Conservation (phyloP, 2,113 vertebrate genomes). For the Oreochromis spilurus region DNA sequence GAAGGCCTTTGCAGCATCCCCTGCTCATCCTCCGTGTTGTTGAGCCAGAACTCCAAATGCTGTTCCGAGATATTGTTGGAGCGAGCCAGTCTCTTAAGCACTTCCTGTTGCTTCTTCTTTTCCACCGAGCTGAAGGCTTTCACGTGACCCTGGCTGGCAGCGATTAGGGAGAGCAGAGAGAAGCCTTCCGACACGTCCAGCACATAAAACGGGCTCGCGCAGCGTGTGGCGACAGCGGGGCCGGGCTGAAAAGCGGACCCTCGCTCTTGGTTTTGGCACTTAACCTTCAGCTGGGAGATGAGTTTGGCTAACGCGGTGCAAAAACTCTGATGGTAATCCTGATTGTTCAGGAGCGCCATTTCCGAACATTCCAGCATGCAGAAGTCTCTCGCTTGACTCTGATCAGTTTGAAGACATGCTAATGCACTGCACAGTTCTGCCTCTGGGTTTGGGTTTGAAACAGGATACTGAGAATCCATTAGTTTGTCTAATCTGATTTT, state of each 20-base stretch:
- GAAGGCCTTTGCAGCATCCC: slow-evolving; percentile 84
- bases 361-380: slow-evolving; percentile 87
- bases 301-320: slow-evolving; percentile 80
- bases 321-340: slow-evolving; percentile 81
- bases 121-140: slow-evolving; percentile 92
- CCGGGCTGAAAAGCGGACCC: slow-evolving; percentile 8
- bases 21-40: slow-evolving; percentile 83
- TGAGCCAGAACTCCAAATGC: slow-evolving; percentile 89
- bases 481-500: slow-evolving; percentile 39
- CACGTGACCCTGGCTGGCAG: slow-evolving; percentile 81
- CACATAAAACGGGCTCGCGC: slow-evolving; percentile 77
- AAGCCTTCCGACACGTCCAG: slow-evolving; percentile 96
- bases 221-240: background rate
- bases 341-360: slow-evolving; percentile 88
- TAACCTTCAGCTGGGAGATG: slow-evolving; percentile 66
- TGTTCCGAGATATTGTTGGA: slow-evolving; percentile 78
- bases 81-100: slow-evolving; percentile 78
- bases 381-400: slow-evolving; percentile 38
- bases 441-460: slow-evolving; percentile 70
- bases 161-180: slow-evolving; percentile 87
- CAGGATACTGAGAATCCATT: background rate
- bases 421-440: slow-evolving; percentile 87
- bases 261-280: slow-evolving; percentile 30
- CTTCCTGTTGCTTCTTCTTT: slow-evolving; percentile 84
- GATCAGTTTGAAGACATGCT: slow-evolving; percentile 83